Evolutionary conservation across 2,113 vertebrate genomes (phyloP).

Genomic region (Channa maculata): DNA sequence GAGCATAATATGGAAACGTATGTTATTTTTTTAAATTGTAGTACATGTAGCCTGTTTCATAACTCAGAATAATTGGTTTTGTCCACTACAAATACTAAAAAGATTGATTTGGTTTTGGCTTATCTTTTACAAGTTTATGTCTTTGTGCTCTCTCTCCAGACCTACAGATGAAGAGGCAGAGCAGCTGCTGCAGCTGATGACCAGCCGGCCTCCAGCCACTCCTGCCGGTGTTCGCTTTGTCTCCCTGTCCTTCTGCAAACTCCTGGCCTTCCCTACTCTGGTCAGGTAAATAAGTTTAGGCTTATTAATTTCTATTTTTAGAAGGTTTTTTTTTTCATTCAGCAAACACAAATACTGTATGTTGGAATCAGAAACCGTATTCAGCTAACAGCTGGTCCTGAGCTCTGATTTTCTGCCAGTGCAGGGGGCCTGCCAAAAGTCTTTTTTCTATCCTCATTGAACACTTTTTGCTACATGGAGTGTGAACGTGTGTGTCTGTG

Average conservation of each 20-base stretch:
- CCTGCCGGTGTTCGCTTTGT: slow-evolving; percentile 97
- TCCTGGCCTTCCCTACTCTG: slow-evolving; percentile 94
- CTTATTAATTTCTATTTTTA: background rate
- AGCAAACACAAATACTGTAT: background rate
- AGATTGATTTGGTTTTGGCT: background rate
- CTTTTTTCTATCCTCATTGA: background rate
- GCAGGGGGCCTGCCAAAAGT: slow-evolving; percentile 1
- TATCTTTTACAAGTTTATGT: background rate
- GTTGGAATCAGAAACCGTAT: background rate
- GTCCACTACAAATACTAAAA: background rate
- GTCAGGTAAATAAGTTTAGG: slow-evolving; percentile 87
- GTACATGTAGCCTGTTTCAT: too few relatives aligned
- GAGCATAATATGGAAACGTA: too few relatives aligned
- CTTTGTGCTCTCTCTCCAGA: slow-evolving; percentile 69
- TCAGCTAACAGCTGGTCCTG: background rate
- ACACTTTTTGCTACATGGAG: background rate
- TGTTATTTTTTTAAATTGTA: too few relatives aligned
- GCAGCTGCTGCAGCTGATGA: slow-evolving; percentile 96
- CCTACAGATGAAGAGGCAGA: slow-evolving; percentile 98
- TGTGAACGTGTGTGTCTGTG: background rate
- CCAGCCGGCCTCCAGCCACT: slow-evolving; percentile 95
- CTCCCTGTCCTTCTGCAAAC: slow-evolving; percentile 96
- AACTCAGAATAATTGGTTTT: background rate
- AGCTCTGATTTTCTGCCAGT: slow-evolving; percentile 7
- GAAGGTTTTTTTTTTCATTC: slow-evolving; percentile 19